Evolutionary conservation across 2,113 vertebrate genomes (phyloP), one percentile per base, ranked within the genome.

Genomic region (Carassius auratus): DNA sequence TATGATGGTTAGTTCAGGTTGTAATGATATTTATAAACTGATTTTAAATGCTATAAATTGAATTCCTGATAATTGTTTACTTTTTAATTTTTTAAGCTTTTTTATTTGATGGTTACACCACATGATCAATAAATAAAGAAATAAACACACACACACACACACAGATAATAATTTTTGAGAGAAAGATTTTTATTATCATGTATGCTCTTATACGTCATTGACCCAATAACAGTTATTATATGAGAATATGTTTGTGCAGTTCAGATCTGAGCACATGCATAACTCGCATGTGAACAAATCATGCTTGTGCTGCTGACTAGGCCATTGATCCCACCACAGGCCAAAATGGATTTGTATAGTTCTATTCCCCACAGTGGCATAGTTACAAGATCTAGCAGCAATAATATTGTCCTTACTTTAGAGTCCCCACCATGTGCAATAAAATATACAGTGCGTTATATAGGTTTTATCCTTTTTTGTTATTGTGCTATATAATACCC

Each of bases 281-380:
- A 6, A 57, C 10, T 52, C 76, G 8, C 52, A 66, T 6, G 17
- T 66, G 74, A 88, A 66, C 23, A 61, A n/a, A 21, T 30, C 12
- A 8, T 68, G 50, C 26, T 76, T 48, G 45, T 33, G 84, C 75
- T 50, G 14, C 36, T 61, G 74, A 74, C 84, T 73, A 23, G 50
- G 26, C 78, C 77, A 86, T 57, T 75, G 87, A 88, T 88, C 64
- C 87, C 64, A 74, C 76, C 80, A 79, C 66, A 36, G 81, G 76
- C 79, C 57, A 81, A 77, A 76, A 84, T 84, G 77, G 82, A 81
- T 86, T 80, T 76, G 76, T 69, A 66, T 68, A 74, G 50, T 69
- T 64, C 59, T 36, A 48, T 42, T 73, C 52, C 38, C 62, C 23
- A 42, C 50, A 45, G 85, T 55, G 68, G 75, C 21, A 19, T 81